A percentile compares a stretch with the other conserved stretches of the same genome.
phyloP scores from a whole-genome alignment of 2,797 vertebrate species.

The Balearica regulorum region DNA sequence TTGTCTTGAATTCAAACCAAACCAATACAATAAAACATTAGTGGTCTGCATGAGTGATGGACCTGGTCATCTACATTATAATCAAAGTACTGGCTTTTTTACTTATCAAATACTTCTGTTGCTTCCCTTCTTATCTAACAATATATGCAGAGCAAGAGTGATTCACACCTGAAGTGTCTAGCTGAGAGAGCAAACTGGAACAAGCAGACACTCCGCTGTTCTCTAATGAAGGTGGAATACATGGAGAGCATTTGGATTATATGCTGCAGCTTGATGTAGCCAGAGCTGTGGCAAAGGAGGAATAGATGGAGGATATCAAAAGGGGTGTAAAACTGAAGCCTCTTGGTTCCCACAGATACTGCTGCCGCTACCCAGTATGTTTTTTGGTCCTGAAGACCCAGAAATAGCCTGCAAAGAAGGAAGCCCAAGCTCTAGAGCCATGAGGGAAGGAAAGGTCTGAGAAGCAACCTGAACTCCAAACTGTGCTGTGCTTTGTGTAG shows the following conservation, averaged over 20 bases:
- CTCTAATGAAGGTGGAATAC: not conserved
- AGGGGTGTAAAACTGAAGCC: not conserved
- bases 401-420: not conserved
- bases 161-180: not conserved
- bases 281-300: not conserved
- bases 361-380: not conserved
- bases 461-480: not conserved
- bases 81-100: not conserved
- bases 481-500: not conserved
- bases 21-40: not conserved
- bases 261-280: not conserved
- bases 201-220: not conserved
- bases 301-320: not conserved
- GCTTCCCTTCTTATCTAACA: not conserved
- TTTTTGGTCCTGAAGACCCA: not conserved
- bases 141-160: not conserved
- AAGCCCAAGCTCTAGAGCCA: not conserved
- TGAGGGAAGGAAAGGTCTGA: not conserved
- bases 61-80: not conserved
- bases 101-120: not conserved
- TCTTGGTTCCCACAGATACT: not conserved
- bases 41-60: not conserved
- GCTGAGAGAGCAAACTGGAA: not conserved
- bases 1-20: not conserved
- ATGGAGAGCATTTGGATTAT: not conserved